phyloP scores from a whole-genome alignment of 2,113 vertebrate genomes.

The Glareola pratincola region DNA sequence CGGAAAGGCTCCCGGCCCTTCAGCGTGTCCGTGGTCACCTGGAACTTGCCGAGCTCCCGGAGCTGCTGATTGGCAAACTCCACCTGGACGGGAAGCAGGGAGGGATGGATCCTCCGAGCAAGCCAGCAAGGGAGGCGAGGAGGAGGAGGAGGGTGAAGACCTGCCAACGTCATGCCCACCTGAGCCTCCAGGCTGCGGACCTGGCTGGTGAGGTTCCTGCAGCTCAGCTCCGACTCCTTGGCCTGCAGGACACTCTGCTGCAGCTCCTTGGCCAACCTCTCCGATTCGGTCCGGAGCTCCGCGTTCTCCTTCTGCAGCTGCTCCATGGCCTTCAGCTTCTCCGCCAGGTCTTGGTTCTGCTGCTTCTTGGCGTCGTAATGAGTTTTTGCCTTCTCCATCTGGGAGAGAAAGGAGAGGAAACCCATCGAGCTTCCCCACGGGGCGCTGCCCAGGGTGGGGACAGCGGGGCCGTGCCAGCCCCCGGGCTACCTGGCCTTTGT shows the following conservation, averaged over 20 bases:
- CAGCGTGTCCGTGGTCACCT: conserved; percentile 22
- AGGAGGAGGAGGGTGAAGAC: neutral
- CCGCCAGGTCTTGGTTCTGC: conserved; percentile 81
- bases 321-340: conserved; percentile 75
- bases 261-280: conserved; percentile 77
- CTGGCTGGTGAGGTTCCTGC: conserved; percentile 73
- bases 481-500: conserved; percentile 83
- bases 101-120: neutral
- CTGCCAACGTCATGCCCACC: conserved; percentile 55
- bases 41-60: conserved; percentile 72
- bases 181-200: conserved; percentile 84
- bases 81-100: conserved; percentile 66
- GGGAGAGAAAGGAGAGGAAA: neutral
- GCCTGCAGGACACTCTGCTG: conserved; percentile 75
- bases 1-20: conserved; percentile 52
- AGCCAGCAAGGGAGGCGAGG: fast-evolving
- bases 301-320: conserved; percentile 74
- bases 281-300: conserved; percentile 65
- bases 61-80: conserved; percentile 80
- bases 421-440: fast-evolving
- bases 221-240: conserved; percentile 70
- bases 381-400: conserved; percentile 89
- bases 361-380: conserved; percentile 87
- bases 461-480: fast-evolving
- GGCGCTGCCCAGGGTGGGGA: fast-evolving